Percentiles rank a stretch among this genome's conserved stretches.
These are phyloP conservation scores for Hedya salicella DNA, from an alignment of 2,888 invertebrate species.

Conservation along the genomic window DNA sequence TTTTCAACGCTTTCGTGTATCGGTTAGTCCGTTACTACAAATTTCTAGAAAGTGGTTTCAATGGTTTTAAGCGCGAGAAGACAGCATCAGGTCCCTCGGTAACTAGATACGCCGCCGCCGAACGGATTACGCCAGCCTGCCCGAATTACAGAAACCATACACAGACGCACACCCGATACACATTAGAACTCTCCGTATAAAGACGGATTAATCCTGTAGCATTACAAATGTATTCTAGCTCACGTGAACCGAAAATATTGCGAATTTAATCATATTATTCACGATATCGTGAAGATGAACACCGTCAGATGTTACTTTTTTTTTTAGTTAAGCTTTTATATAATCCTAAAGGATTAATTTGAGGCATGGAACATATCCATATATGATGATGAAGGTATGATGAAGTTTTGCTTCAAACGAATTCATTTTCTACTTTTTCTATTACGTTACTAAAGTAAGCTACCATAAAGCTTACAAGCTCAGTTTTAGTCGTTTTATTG, in stretches of 20 bases:
- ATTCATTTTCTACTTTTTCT: too few relatives aligned
- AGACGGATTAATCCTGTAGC: conserved; percentile 75
- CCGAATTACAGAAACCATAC: conserved; percentile 84
- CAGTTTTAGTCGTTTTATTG: not conserved
- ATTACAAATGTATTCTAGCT: conserved; percentile 68
- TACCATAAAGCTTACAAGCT: too few relatives aligned
- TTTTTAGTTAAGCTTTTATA: not conserved
- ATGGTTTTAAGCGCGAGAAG: conserved; percentile 61
- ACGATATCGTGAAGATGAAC: conserved; percentile 8
- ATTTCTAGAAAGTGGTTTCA: conserved; percentile 41
- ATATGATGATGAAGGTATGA: too few relatives aligned
- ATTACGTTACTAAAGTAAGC: too few relatives aligned
- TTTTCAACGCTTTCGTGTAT: not conserved
- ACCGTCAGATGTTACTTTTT: conserved; percentile 1
- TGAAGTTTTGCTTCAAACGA: too few relatives aligned
- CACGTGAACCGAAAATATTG: conserved; percentile 62
- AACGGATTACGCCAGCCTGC: conserved; percentile 77
- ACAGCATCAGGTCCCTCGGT: conserved; percentile 66
- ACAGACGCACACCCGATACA: conserved; percentile 71
- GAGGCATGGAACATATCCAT: not conserved
- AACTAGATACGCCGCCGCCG: conserved; percentile 74
- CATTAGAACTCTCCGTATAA: conserved; percentile 75
- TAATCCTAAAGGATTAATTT: not conserved
- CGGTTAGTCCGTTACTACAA: conserved; percentile 29
- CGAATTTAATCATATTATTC: conserved; percentile 52